Base-by-base conservation (phyloP, 2,797 vertebrate genomes). In the Betta splendens region DNA sequence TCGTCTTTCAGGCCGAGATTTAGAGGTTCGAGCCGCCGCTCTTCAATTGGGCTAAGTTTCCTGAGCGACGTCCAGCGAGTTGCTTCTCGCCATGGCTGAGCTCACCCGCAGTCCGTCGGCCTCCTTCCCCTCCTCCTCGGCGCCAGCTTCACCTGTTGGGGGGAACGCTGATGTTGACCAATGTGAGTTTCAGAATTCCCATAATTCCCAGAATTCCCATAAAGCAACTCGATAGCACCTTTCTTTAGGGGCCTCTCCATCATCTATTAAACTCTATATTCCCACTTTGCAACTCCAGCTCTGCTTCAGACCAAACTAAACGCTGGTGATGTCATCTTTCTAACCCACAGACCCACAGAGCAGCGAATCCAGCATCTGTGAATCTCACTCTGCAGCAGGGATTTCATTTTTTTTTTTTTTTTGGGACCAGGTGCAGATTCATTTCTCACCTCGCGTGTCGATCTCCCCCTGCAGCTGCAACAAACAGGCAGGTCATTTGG, bases 401-500 rank as follows among this genome's bases (percentile, higher is more conserved):
- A 23, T 35, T 45, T 9, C 6, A 6, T 54, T 60, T 56, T 32
- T 33, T 18, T 13, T n/a, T n/a, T n/a, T n/a, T n/a, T n/a, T n/a
- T n/a, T n/a, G n/a, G n/a, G n/a, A 20, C 28, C 23, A 22, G 69
- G 36, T 12, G 10, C 9, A 16, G 36, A 53, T 64, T 44, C 47
- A 74, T 78, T 57, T 60, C 20, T 46, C 13, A 3, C n/a, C 32
- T 65, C 57, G 54, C 72, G 29, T 40, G 64, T 58, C 37, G 5
- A 5, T 32, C n/a, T n/a, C 13, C 10, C 0, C 9, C 0, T 29
- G 37, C 62, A 20, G 43, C 59, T 17, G 33, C 5, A 52, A 37
- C 42, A 60, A 73, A 68, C 64, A 38, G 56, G 54, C 69, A 3
- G 58, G 59, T 66, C 84, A 72, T 78, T 77, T 81, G 74, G 73